phyloP scores from a whole-genome alignment of 1,140 invertebrate genomes.

The Sycophaga agraensis region DNA sequence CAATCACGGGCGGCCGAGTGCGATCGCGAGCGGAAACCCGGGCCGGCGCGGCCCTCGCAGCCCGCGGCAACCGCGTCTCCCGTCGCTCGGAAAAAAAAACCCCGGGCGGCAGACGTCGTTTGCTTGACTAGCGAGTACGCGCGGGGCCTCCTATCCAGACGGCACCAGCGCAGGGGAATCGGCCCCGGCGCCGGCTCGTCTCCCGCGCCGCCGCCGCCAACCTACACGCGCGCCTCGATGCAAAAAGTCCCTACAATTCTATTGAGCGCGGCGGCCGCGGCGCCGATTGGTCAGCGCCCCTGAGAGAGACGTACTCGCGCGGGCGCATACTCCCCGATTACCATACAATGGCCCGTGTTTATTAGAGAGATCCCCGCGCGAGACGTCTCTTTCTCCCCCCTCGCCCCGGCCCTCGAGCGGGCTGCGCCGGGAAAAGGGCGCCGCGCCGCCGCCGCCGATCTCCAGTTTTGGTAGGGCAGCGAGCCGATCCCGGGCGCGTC shows the following conservation, averaged over 20 bases:
- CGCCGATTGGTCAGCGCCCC: conserved; percentile 6
- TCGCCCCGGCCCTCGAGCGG: conserved; percentile 11
- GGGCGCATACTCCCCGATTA: conserved; percentile 26
- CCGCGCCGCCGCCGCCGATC: conserved; percentile 32
- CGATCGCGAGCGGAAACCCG: too few relatives aligned
- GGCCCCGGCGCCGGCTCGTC: too few relatives aligned
- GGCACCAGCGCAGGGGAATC: too few relatives aligned
- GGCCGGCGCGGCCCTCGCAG: too few relatives aligned
- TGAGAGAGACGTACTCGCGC: background rate
- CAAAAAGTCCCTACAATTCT: conserved; percentile 8
- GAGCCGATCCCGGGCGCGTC: too few relatives aligned
- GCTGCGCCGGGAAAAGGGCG: background rate
- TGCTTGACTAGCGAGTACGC: too few relatives aligned
- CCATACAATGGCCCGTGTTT: conserved; percentile 32
- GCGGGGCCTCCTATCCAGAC: too few relatives aligned
- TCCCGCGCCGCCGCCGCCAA: too few relatives aligned
- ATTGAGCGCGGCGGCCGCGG: background rate
- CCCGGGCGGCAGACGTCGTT: too few relatives aligned
- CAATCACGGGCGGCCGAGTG: too few relatives aligned
- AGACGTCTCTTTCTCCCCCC: conserved; percentile 7
- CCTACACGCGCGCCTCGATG: background rate
- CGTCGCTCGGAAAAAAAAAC: too few relatives aligned
- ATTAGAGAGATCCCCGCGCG: conserved; percentile 21
- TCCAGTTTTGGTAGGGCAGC: conserved; percentile 43
- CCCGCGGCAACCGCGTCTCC: too few relatives aligned